Base-by-base conservation (phyloP, 2,888 invertebrate species). In the Eledone cirrhosa region DNA sequence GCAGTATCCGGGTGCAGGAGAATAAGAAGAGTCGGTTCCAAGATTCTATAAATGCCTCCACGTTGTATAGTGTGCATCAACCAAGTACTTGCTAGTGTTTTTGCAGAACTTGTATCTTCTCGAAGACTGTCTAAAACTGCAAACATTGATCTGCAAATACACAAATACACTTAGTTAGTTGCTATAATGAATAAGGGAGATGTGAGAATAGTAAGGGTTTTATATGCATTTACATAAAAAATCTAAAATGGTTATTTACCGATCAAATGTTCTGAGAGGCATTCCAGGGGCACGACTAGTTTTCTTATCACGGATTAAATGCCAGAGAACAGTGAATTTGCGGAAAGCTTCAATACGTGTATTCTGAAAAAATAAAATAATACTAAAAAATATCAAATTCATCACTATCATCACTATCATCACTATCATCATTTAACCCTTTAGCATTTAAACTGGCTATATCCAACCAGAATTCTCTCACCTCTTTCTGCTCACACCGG, bases 1-100 rank as follows among this genome's bases (percentile, higher is more conserved):
- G 95, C 95, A 0, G 96, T 95, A 81, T 94, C 94, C 0, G 95
- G 93, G 82, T 95, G 94, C 33, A 97, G 91, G 29, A 97, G 91
- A 90, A 95, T 94, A 81, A 93, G 92, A 78, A 95, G 91, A 8
- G 96, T 91, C 0, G 96, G 95, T 86, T 95, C 95, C 41, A 97
- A 92, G 19, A 97, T 92, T 1, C 95, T 92, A 0, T 94, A 93
- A 79, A 96, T 92, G 87, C 97, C 96, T 22, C 95, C 95, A 2
- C 88, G 85, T 80, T 90, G 89, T 7, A 96, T 91, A 24, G 92
- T 91, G 82, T 93, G 92, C 14, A 94, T 92, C 48, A 96, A 91
- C 95, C 96, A 97, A 3, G 94, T 91, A 85, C 86, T 85, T 24
- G 89, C 86, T 33, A 90, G 80, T 0, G 84, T 83, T 80, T 87